phyloP scores from a whole-genome alignment of 2,888 invertebrate genomes.

The Eristalinus aeneus region DNA sequence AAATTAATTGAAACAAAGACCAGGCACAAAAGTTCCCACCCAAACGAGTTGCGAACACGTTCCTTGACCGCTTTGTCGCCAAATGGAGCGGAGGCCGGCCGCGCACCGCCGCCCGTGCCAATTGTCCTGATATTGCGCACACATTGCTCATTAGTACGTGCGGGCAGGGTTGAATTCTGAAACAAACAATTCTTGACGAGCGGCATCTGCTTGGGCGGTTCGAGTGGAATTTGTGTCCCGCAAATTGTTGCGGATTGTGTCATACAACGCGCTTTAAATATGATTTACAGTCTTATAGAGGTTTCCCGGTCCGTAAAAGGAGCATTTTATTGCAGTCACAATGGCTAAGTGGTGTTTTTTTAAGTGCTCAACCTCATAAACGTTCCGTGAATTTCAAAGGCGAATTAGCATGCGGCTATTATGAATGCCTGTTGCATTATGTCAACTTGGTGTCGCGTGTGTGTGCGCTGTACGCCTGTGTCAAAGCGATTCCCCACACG shows the following conservation, averaged over 20 bases:
- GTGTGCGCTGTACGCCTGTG: not conserved
- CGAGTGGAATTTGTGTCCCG: constrained; percentile 29
- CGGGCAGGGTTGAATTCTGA: constrained; percentile 42
- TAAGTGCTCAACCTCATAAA: constrained; percentile 53
- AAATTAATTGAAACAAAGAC: not conserved
- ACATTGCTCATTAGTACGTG: constrained; percentile 46
- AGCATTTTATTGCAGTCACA: constrained; percentile 37
- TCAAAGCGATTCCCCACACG: not conserved
- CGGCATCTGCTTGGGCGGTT: not conserved
- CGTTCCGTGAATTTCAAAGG: constrained; percentile 46
- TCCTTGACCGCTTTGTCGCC: constrained; percentile 21
- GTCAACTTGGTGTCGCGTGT: not conserved
- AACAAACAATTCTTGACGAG: constrained; percentile 17
- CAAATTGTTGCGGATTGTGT: constrained; percentile 49
- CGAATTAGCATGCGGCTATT: constrained; percentile 25
- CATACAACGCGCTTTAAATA: constrained; percentile 53
- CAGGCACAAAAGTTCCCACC: not conserved
- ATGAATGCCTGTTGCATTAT: constrained; percentile 38
- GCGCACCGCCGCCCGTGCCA: not conserved
- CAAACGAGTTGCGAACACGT: constrained; percentile 23
- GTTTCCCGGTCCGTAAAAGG: constrained; percentile 53
- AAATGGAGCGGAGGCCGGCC: not conserved
- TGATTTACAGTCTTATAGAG: constrained; percentile 54
- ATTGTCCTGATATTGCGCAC: constrained; percentile 54
- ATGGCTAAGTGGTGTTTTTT: constrained; percentile 48